Evolutionary conservation across 1,140 invertebrate genomes (phyloP), one percentile per base, ranked within the genome.

Genomic region (Halyomorpha halys): DNA sequence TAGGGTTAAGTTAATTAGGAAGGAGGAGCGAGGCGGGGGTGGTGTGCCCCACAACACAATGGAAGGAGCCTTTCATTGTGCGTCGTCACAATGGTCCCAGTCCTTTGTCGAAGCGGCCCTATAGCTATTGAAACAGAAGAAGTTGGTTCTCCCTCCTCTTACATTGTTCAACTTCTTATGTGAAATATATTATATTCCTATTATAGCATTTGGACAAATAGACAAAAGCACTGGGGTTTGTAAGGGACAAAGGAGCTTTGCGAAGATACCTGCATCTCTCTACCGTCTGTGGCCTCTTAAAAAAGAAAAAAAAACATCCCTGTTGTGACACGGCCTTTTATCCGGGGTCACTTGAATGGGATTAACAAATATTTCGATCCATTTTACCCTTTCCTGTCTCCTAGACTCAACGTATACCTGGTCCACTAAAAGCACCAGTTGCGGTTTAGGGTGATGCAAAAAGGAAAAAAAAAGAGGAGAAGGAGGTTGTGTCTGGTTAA

Each of bases 141-240:
- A 63, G 47, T 63, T 63, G 34, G 8, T 18, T 18, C 47, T 56
- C 49, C 49, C 62, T 25, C 59, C 59, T 60, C 59, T 44, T 60
- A 39, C 59, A 63, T 63, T 63, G 62, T 63, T 63, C 62, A 56
- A 63, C 23, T 63, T 63, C 62, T 63, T 63, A 63, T 56, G 62
- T 53, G 62, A 63, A 63, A 63, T 63, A 63, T 63, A 63, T 63
- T 63, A 63, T 63, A 63, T 63, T 63, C 62, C 62, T 63, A 63
- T 63, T 63, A 63, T 63, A 63, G 62, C 62, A 56, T 63, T 56
- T 53, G 44, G 62, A 63, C 62, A 39, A 63, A 53, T 63, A 63
- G 62, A 63, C 62, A 63, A 63, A 30, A 49, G 62, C 44, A 21
- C 23, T 56, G 18, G 23, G 23, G 53, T 21, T 56, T 56, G 18